A percentile compares a stretch with the other conserved stretches of the same genome.
Conservation (phyloP, 2,113 vertebrate species). For the Rhegmatorhina hoffmannsi region DNA sequence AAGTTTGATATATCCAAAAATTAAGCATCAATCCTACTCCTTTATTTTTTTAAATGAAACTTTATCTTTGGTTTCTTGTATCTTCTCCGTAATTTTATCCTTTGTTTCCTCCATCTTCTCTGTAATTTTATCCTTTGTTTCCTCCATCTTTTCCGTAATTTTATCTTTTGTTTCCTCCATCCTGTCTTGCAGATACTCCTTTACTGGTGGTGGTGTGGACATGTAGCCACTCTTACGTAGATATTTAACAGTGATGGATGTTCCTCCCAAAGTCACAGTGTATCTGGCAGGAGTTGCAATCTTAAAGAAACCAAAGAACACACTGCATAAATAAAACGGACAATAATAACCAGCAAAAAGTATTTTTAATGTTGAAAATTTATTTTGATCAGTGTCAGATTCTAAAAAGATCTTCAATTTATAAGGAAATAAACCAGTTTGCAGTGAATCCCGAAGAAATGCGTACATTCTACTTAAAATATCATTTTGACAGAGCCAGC, state of each 20-base stretch:
- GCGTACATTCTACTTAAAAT: not conserved
- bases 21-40: conserved; percentile 73
- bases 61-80: conserved; percentile 95
- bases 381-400: not conserved
- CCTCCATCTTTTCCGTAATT: conserved; percentile 83
- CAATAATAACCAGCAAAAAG: not conserved
- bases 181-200: conserved; percentile 91
- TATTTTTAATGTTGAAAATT: not conserved
- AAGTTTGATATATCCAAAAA: not conserved
- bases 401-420: not conserved
- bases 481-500: not conserved
- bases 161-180: conserved; percentile 85
- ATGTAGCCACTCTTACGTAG: conserved; percentile 88
- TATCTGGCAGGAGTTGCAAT: conserved; percentile 95
- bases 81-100: conserved; percentile 84
- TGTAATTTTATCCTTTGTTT: conserved; percentile 80
- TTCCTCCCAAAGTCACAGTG: conserved; percentile 91
- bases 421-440: not conserved
- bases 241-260: conserved; percentile 90
- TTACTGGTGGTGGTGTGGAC: conserved; percentile 92
- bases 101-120: conserved; percentile 88
- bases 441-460: not conserved
- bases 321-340: not conserved
- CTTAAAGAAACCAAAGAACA: conserved; percentile 70
- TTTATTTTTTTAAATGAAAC: conserved; percentile 92